phyloP scores from a whole-genome alignment of 2,888 invertebrate genomes.

The Clusia tigrina region DNA sequence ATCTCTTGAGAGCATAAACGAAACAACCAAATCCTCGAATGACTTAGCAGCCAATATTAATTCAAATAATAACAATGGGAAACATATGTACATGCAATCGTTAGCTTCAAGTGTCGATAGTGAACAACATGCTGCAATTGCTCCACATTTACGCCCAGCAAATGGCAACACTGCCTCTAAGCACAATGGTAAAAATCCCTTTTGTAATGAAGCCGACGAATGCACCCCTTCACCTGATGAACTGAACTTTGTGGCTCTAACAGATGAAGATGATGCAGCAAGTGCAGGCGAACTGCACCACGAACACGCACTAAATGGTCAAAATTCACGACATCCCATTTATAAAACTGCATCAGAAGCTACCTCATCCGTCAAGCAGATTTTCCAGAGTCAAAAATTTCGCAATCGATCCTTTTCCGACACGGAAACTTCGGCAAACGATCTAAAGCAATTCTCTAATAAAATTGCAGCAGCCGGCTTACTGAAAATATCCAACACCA shows the following conservation, averaged over 20 bases:
- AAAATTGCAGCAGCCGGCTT: constrained; percentile 31
- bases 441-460: constrained; percentile 48
- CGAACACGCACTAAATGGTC: background rate
- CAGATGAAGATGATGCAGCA: background rate
- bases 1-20: constrained; percentile 40
- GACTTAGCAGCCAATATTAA: constrained; percentile 35
- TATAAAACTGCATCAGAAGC: background rate
- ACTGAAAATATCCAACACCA: constrained; percentile 45
- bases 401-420: constrained; percentile 56
- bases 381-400: constrained; percentile 34
- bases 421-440: constrained; percentile 49
- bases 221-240: background rate
- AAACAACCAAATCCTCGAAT: constrained; percentile 36
- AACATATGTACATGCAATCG: too few species aligned
- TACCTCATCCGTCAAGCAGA: constrained; percentile 14
- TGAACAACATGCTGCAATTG: background rate
- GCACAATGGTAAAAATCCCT: constrained; percentile 46
- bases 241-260: background rate
- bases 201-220: constrained; percentile 39
- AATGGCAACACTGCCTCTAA: background rate
- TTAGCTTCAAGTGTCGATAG: background rate
- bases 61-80: constrained; percentile 11
- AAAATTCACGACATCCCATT: background rate
- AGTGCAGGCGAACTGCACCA: background rate
- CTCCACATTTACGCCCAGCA: too few species aligned